Conservation (phyloP, 2,888 invertebrate species). For the Uropetala carovei region DNA sequence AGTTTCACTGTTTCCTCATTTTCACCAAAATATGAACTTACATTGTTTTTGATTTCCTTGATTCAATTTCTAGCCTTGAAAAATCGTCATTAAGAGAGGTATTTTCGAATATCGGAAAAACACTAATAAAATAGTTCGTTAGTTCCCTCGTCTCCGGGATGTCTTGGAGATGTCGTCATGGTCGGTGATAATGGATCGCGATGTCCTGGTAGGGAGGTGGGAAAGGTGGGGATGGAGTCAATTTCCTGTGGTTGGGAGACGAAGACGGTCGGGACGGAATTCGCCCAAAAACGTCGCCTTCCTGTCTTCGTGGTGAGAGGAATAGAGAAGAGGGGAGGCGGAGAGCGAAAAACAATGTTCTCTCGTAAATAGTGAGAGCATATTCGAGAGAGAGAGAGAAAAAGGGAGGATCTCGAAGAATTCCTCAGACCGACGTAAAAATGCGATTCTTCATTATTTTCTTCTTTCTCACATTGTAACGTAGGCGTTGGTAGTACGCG, state of each 20-base stretch:
- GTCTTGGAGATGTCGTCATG: background rate
- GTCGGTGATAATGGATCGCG: slow-evolving; percentile 1
- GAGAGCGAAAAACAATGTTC: slow-evolving; percentile 26
- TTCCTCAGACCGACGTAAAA: slow-evolving; percentile 22
- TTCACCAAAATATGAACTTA: no score
- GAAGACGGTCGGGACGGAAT: slow-evolving; percentile 14
- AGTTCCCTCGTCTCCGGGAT: background rate
- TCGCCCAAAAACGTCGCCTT: background rate
- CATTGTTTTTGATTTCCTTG: no score
- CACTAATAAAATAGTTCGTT: background rate
- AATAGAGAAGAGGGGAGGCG: background rate
- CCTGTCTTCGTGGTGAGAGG: background rate
- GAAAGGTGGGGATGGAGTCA: background rate
- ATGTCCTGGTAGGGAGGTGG: background rate
- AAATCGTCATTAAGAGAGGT: background rate
- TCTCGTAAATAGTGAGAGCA: slow-evolving; percentile 1
- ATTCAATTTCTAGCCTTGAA: no score
- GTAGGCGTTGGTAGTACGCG: no score
- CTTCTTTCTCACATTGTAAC: background rate
- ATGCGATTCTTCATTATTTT: slow-evolving; percentile 17
- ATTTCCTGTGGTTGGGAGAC: background rate
- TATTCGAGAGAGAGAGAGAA: background rate
- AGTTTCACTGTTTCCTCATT: no score
- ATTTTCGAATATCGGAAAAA: background rate
- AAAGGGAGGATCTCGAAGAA: slow-evolving; percentile 20